phyloP scores from a whole-genome alignment of 23 tunicate genomes.

The Diplosoma virens region DNA sequence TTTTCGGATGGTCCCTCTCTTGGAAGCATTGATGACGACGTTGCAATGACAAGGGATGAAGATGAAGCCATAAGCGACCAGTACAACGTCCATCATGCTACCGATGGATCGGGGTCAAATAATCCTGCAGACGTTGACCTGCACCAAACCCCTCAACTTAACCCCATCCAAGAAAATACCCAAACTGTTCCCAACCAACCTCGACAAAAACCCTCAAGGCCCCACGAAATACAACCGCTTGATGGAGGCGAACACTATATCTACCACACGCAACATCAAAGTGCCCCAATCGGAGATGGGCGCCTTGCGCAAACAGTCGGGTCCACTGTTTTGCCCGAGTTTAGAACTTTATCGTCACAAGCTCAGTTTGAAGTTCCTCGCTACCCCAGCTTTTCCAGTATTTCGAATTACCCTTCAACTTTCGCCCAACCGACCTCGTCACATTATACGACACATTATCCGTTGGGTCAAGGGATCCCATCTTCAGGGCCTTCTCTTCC shows the following conservation, averaged over 20 bases:
- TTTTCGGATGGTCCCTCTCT: constrained; percentile 36
- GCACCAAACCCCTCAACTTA: not conserved
- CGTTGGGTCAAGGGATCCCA: constrained; percentile 19
- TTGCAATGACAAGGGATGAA: constrained; percentile 2
- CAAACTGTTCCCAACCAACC: not conserved
- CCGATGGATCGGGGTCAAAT: not conserved
- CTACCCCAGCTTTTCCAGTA: constrained; percentile 20
- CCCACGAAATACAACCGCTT: constrained; percentile 6
- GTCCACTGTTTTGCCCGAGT: constrained; percentile 46
- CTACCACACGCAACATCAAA: not conserved
- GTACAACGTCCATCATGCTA: not conserved
- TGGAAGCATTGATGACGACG: not conserved
- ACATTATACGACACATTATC: constrained; percentile 18
- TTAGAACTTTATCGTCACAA: constrained; percentile 30
- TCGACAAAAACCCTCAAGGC: constrained; percentile 1
- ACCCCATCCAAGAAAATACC: not conserved
- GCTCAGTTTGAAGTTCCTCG: constrained; percentile 35
- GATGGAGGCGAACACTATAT: not conserved
- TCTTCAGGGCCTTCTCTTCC: constrained; percentile 8
- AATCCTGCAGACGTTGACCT: not conserved
- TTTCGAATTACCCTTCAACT: not conserved
- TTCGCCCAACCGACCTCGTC: constrained; percentile 5
- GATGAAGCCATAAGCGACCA: not conserved
- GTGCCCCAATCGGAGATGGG: not conserved
- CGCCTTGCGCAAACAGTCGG: constrained; percentile 28